A percentile compares a stretch with the other conserved stretches of the same genome.
These are phyloP conservation scores for Hydractinia echinata DNA, from an alignment of 30 jellyfish, hydroid and myxozoan genomes.

Conservation along the genomic window DNA sequence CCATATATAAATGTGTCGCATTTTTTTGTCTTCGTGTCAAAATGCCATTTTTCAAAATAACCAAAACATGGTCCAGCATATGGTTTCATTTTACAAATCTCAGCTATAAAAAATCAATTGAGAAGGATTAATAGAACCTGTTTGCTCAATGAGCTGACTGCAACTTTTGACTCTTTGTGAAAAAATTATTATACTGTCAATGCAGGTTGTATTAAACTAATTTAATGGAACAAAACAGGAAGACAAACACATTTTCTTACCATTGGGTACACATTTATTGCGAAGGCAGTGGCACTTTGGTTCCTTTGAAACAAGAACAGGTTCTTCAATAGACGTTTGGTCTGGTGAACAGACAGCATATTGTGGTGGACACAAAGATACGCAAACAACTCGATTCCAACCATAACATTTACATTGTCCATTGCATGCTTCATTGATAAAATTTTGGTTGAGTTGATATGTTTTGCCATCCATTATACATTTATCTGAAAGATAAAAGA, in stretches of 20 bases:
- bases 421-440: constrained; percentile 34
- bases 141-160: no score
- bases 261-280: constrained; percentile 22
- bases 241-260: background rate
- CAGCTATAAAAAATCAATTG: constrained; percentile 21
- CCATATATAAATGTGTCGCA: constrained; percentile 60
- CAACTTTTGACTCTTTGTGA: no score
- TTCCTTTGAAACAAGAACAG: constrained; percentile 22
- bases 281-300: constrained; percentile 43
- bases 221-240: no score
- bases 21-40: constrained; percentile 15
- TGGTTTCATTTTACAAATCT: constrained; percentile 40
- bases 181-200: no score
- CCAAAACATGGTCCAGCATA: constrained; percentile 70
- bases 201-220: no score
- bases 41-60: constrained; percentile 51
- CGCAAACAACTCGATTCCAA: constrained; percentile 26
- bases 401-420: constrained; percentile 52
- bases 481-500: background rate
- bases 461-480: constrained; percentile 29
- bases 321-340: constrained; percentile 11
- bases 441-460: constrained; percentile 34
- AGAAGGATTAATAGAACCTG: no score
- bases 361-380: constrained; percentile 65
- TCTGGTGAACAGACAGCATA: constrained; percentile 20